Base-by-base conservation (phyloP, 2,113 vertebrate genomes). In the Cynoglossus semilaevis region DNA sequence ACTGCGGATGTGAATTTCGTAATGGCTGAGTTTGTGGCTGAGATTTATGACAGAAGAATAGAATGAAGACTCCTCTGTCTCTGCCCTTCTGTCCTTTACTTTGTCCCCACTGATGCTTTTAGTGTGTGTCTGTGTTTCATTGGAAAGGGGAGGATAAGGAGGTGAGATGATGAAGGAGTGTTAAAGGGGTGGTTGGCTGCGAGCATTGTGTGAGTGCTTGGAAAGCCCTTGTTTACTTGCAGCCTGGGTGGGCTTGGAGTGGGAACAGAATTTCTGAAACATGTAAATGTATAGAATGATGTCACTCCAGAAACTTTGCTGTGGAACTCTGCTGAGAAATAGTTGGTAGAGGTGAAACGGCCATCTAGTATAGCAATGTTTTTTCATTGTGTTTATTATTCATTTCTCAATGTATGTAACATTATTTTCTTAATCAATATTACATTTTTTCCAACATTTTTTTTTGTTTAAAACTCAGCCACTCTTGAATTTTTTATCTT, bases 261-360 rank as follows among this genome's bases (percentile, higher is more conserved):
- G 47, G 69, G 47, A 74, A 48, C 37, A 34, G 55, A 29, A 54
- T 53, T 63, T 67, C 56, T 67, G 58, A 82, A 61, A 75, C 42
- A 49, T 74, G 46, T 50, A 54, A 49, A 29, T 52, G 46, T 60
- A 51, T 36, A 44, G 22, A 6, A 29, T 29, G 22, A 65, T 1
- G 9, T 63, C 61, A 41, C 46, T 42, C 11, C 9, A 14, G 36
- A 59, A 55, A 37, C 36, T 19, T 7, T n/a, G n/a, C n/a, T n/a
- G n/a, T n/a, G n/a, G n/a, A 41, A 49, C 15, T 52, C 37, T 36
- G 22, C 47, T 17, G 22, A n/a, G 22, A 51, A 49, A 22, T 47
- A 52, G 41, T 18, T 56, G 38, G 3, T 29, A 6, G 22, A 29
- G 22, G 22, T 29, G 22, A 29, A 6, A 29, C 22, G 2, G 3